These are phyloP conservation scores for Salticus scenicus DNA, from an alignment of 2,888 invertebrate species.

Conservation along the genomic window DNA sequence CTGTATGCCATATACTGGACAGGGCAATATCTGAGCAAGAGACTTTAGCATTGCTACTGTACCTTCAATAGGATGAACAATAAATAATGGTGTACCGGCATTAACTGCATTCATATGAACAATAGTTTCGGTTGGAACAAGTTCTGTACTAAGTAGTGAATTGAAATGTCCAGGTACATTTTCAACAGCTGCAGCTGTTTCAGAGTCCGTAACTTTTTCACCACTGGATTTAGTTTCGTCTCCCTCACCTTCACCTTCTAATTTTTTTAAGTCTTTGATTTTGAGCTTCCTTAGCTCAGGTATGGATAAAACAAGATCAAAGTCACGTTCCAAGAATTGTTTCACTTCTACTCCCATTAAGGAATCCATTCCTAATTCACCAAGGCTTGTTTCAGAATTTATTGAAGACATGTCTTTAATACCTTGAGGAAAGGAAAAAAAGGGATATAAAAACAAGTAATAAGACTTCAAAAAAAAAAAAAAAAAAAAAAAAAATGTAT, in stretches of 20 bases:
- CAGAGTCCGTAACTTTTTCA: conserved; percentile 65
- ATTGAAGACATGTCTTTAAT: conserved; percentile 90
- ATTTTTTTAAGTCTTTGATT: conserved; percentile 83
- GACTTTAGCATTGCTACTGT: conserved; percentile 83
- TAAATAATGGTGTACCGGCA: conserved; percentile 76
- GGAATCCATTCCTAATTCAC: conserved; percentile 98
- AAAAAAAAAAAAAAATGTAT: too few species aligned
- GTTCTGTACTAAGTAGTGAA: conserved; percentile 73
- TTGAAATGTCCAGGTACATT: conserved; percentile 36
- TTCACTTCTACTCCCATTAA: conserved; percentile 99
- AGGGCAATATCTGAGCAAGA: conserved; percentile 84
- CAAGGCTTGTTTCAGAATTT: conserved; percentile 85
- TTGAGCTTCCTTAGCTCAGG: conserved; percentile 92
- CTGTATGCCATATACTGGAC: conserved; percentile 91
- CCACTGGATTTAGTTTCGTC: conserved; percentile 70
- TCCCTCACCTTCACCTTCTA: conserved; percentile 73
- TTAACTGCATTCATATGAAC: conserved; percentile 79
- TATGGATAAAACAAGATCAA: conserved; percentile 91
- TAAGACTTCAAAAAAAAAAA: too few species aligned
- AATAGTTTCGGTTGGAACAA: conserved; percentile 85
- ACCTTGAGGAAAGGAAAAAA: conserved; percentile 77
- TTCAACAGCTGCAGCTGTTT: conserved; percentile 69
- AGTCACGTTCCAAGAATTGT: conserved; percentile 93
- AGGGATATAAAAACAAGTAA: not conserved
- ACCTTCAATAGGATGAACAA: conserved; percentile 93